phyloP scores from a whole-genome alignment of 2,797 vertebrate species.

The Hemitrygon akajei region DNA sequence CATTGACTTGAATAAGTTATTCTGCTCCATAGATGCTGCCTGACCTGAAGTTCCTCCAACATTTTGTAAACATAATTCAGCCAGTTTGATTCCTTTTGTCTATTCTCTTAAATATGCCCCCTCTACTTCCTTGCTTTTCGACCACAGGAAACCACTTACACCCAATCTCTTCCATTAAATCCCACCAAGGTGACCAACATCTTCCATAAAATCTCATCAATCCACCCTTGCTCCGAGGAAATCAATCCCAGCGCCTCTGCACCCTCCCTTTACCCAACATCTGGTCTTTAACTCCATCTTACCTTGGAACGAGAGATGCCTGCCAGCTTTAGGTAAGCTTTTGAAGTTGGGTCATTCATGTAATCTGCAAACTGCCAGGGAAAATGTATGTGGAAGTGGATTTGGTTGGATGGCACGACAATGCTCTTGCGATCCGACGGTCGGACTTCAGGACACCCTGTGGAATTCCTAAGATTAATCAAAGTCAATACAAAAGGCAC shows the following conservation, averaged over 20 bases:
- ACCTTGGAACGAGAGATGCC: background rate
- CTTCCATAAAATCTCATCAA: background rate
- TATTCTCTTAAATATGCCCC: background rate
- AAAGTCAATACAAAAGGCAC: background rate
- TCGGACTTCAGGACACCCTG: background rate
- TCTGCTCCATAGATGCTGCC: no score
- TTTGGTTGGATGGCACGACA: no score
- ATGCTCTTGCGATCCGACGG: background rate
- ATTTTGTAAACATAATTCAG: background rate
- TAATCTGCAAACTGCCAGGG: constrained; percentile 1
- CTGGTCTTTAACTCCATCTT: background rate
- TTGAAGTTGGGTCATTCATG: constrained; percentile 19
- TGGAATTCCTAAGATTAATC: background rate
- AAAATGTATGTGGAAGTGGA: background rate
- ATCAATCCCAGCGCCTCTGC: background rate
- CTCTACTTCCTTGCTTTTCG: background rate
- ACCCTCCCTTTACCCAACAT: background rate
- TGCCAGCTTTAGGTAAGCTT: background rate
- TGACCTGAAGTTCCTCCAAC: no score
- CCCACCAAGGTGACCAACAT: background rate
- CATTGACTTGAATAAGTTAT: no score
- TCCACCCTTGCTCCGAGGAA: background rate
- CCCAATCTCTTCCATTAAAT: background rate
- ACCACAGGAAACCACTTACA: background rate
- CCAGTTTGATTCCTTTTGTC: background rate